Conservation (phyloP, 2,113 vertebrate species). For the Dicerorhinus sumatrensis region DNA sequence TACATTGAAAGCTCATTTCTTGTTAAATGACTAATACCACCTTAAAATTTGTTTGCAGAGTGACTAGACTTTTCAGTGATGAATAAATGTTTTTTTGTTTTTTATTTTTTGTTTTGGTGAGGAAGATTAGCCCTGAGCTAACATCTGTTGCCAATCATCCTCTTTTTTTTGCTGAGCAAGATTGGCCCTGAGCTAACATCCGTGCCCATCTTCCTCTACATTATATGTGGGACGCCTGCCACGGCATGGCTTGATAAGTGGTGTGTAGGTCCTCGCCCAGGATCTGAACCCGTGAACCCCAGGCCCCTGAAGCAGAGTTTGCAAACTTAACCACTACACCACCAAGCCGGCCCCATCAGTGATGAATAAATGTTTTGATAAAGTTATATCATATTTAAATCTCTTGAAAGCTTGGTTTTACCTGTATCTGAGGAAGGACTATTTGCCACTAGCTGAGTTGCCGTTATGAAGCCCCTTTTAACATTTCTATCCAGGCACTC, state of each 20-base stretch:
- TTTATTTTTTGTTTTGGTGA: no score
- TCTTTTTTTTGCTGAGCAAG: no score
- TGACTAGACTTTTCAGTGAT: neutral
- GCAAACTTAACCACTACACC: no score
- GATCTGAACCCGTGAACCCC: no score
- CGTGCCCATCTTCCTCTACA: no score
- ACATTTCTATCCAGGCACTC: neutral
- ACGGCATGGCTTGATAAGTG: no score
- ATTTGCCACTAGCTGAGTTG: neutral
- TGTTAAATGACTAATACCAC: neutral
- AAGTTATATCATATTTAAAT: neutral
- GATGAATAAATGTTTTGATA: constrained; percentile 5
- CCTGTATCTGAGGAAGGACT: neutral
- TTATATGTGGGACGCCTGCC: no score
- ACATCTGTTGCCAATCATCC: no score
- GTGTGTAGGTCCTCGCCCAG: no score
- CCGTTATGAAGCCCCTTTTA: neutral
- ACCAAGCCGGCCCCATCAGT: neutral
- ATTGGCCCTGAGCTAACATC: no score
- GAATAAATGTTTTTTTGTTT: neutral
- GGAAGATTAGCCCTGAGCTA: no score
- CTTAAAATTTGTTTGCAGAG: neutral
- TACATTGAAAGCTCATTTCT: neutral
- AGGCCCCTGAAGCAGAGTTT: no score
- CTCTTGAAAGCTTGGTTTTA: neutral